Evolutionary conservation across 1,140 invertebrate species (phyloP), one percentile per base, ranked within the genome.

Genomic region (Drosophila leontia): DNA sequence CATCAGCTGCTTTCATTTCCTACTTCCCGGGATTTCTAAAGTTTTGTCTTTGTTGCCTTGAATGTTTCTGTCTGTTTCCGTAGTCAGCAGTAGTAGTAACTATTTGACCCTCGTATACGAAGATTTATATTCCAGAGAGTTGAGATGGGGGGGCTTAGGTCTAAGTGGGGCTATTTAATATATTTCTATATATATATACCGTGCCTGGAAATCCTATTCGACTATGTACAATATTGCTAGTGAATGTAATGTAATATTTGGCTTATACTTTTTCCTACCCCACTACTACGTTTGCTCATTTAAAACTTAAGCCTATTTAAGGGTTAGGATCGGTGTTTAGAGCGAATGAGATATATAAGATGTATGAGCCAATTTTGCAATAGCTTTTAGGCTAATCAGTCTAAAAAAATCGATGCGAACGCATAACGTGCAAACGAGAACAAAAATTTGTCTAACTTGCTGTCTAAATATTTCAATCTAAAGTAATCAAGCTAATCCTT

Each of bases 331-430:
- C 53, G 29, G 60, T 48, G 17, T 19, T 44, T 61, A 60, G 26
- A 47, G 11, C 53, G 57, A 55, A 70, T 81, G 64, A 53, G 44
- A 76, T 62, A 17, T 51, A 51, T 51, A 58, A 64, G 59, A 55
- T 39, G 62, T 79, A 55, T 39, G 65, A 76, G 63, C 63, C 62
- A 86, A 87, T 75, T 75, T 88, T 77, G 76, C 83, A 79, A 72
- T 60, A 47, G 72, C 51, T 76, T 82, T 87, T 87, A 88, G 75
- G 84, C 84, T 87, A 87, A 75, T 87, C 83, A 87, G 83, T 87
- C 83, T 87, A 87, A 87, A 88, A 26, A 78, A 76, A 87, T 74
- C 71, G 75, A 83, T 77, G 63, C 75, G 50, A 87, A 87, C 63
- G 67, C 78, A 61, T 78, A 65, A 70, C 34, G 58, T 53, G 82